Evolutionary conservation across 2,797 vertebrate species (phyloP).

Genomic region (Gadopsis marmoratus): DNA sequence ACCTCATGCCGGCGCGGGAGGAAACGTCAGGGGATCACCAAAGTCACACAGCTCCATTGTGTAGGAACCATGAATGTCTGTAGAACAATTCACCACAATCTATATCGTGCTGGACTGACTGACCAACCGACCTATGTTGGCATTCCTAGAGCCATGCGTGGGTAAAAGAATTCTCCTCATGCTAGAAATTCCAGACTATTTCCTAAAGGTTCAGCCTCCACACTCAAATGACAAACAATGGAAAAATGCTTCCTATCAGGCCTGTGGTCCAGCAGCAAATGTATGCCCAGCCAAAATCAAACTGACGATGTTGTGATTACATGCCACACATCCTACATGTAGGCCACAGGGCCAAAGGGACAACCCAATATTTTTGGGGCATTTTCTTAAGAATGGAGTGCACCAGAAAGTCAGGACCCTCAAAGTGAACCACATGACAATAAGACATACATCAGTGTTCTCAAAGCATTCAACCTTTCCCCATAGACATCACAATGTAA

Average conservation of each 20-base stretch:
- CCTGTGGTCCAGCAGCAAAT: neutral
- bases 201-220: too few relatives aligned
- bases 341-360: too few relatives aligned
- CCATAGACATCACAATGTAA: neutral
- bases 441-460: neutral
- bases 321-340: neutral
- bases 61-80: neutral
- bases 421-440: neutral
- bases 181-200: too few relatives aligned
- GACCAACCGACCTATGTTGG: too few relatives aligned
- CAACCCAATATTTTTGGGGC: too few relatives aligned
- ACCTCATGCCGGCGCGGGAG: too few relatives aligned
- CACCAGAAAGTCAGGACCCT: neutral
- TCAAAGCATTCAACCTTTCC: neutral
- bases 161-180: too few relatives aligned
- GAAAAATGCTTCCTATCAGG: neutral
- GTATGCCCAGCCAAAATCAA: neutral
- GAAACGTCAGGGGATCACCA: neutral
- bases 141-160: too few relatives aligned
- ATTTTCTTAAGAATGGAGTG: neutral
- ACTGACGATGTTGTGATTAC: neutral
- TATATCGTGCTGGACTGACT: too few relatives aligned
- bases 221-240: too few relatives aligned
- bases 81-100: neutral
- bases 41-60: neutral